phyloP scores from a whole-genome alignment of 2,113 vertebrate species.

The Percopsis transmontana region DNA sequence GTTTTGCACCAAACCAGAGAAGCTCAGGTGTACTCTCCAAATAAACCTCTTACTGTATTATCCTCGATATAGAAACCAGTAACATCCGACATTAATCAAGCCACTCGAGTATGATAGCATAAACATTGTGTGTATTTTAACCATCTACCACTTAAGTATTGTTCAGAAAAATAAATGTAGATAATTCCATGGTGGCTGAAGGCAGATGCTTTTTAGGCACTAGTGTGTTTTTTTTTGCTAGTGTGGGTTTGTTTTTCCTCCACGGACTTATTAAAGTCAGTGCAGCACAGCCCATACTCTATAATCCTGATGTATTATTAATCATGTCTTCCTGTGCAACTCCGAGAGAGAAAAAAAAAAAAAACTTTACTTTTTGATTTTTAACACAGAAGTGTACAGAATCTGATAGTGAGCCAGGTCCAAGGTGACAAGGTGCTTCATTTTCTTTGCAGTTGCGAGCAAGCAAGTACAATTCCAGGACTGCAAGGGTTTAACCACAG shows the following conservation, averaged over 20 bases:
- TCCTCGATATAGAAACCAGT: constrained; percentile 39
- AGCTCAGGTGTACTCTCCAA: constrained; percentile 60
- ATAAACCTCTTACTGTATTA: constrained; percentile 56
- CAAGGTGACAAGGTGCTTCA: constrained; percentile 63
- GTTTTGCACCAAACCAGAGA: constrained; percentile 58
- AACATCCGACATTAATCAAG: constrained; percentile 41
- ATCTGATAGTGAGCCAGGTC: constrained; percentile 59
- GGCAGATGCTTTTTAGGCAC: constrained; percentile 66
- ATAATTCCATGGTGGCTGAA: constrained; percentile 61
- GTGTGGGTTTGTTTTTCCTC: constrained; percentile 68
- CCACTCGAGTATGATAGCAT: constrained; percentile 20
- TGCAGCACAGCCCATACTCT: constrained; percentile 66
- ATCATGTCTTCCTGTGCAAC: constrained; percentile 68
- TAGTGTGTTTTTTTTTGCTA: constrained; percentile 59
- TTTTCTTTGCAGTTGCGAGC: constrained; percentile 48
- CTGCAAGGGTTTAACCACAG: constrained; percentile 7
- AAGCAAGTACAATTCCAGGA: constrained; percentile 42
- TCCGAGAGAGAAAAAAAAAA: constrained; percentile 20
- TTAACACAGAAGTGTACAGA: constrained; percentile 55
- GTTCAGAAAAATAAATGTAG: constrained; percentile 8
- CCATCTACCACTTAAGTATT: constrained; percentile 15
- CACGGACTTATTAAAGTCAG: constrained; percentile 71
- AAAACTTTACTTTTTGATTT: constrained; percentile 62
- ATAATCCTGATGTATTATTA: constrained; percentile 80
- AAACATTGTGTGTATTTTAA: constrained; percentile 37